Evolutionary conservation across 1,140 invertebrate genomes (phyloP), one percentile per base, ranked within the genome.

Genomic region (Epicauta chinensis): DNA sequence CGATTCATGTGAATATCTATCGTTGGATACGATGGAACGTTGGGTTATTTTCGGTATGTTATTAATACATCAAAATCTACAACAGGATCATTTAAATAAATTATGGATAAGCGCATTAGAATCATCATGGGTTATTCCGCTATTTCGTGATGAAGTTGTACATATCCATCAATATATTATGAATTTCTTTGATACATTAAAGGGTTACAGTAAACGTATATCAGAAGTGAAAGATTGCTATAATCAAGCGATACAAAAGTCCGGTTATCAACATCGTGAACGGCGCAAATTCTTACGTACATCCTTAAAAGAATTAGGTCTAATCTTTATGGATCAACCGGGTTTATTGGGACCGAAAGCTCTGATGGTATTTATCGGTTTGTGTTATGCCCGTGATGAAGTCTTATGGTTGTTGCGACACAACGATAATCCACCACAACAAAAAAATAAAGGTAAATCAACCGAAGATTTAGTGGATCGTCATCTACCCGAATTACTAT

Each of bases 61-160:
- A 36, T 72, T 98, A 0, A 93, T 92, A 70, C 91, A 97, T 72
- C 86, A 87, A 61, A 81, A 84, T 68, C 71, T 95, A 2, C 78
- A 79, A 58, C 86, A 89, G 61, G 83, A 93, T 49, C 81, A 84
- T 57, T 82, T 89, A 1, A 84, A 86, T 67, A 91, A 93, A 65
- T 81, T 99, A 62, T 98, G 93, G 87, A 81, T 89, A 3, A 86
- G 83, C 53, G 91, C 94, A 6, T 71, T 99, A 6, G 90, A 97
- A 66, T 92, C 88, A 16, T 87, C 90, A 11, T 97, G 96, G 89
- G 93, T 97, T 2, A 77, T 97, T 16, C 88, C 91, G 9, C 73
- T 99, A 2, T 99, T 98, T 68, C 77, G 97, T 42, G 97, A 99
- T 77, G 97, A 99, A 78, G 92, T 98, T 0, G 81, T 99, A 43